Evolutionary conservation across 23 tunicate species (phyloP), one percentile per base, ranked within the genome.

Genomic region (Trididemnum clinides): DNA sequence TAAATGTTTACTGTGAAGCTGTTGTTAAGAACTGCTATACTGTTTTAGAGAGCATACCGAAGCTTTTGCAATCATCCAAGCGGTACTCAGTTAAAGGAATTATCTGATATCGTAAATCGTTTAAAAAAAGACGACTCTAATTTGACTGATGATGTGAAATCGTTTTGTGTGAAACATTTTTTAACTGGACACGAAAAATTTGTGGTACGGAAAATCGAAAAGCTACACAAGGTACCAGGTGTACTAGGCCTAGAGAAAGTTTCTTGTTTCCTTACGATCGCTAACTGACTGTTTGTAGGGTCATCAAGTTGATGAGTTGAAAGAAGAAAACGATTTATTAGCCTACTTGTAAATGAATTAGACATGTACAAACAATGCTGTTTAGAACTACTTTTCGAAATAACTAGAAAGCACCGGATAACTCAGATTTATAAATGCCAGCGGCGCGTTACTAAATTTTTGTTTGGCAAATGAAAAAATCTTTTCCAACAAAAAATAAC

Each of bases 141-240:
- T 23, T 3, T 54, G 27, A 19, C 51, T 12, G 39, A 54, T 18
- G 83, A 51, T 35, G 10, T 51, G 7, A 2, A 7, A 23, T 36
- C 27, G 35, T 78, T 78, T 32, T 78, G 83, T 30, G 2, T 22
- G 15, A 78, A 51, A 54, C 83, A 78, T 78, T 28, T 23, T 51
- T 37, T 78, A 6, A 31, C 25, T 50, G 83, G 83, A 30, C 66
- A 78, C 28, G 83, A 78, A 51, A 2, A 4, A 2, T 26, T 22
- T 15, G 83, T 78, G 6, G 66, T 32, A 2, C 22, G 28, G 25
- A 78, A 54, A 78, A 26, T 78, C 31, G 59, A 39, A 39, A 74
- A 39, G 31, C 22, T 74, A 5, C 58, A 37, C 23, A 21, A 74
- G 57, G 80, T 74, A n/a, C n/a, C 26, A 22, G 23, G 28, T n/a